These are phyloP conservation scores for Meteorus cinctellus DNA, from an alignment of 2,888 invertebrate genomes.

Conservation along the genomic window DNA sequence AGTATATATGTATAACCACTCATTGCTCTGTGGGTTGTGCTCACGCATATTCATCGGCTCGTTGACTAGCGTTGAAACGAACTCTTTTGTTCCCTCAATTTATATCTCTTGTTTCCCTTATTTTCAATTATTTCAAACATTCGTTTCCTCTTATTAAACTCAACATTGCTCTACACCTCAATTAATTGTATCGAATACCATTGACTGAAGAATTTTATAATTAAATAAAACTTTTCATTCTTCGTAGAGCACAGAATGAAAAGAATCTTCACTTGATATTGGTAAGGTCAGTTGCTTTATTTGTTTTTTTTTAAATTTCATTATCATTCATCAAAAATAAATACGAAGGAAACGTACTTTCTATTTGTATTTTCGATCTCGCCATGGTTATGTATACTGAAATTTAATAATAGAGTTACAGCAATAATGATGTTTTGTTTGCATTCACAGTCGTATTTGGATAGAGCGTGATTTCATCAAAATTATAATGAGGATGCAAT, in stretches of 20 bases:
- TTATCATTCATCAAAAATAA: background rate
- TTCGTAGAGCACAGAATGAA: background rate
- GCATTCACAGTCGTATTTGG: too few relatives aligned
- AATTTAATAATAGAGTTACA: too few relatives aligned
- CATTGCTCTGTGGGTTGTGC: constrained; percentile 10
- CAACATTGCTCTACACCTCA: background rate
- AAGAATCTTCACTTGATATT: too few relatives aligned
- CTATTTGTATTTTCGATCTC: too few relatives aligned
- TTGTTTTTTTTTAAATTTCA: background rate
- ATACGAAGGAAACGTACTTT: too few relatives aligned
- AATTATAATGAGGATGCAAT: too few relatives aligned
- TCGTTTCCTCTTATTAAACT: background rate
- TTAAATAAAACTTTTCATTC: background rate
- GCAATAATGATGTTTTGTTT: too few relatives aligned
- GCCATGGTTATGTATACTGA: too few relatives aligned
- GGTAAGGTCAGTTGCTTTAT: too few relatives aligned
- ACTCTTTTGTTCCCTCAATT: constrained; percentile 12
- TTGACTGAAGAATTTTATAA: background rate
- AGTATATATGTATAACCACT: background rate
- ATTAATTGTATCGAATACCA: background rate
- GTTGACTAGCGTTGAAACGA: background rate
- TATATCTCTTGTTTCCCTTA: background rate
- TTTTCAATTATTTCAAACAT: background rate
- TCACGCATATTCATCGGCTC: constrained; percentile 17
- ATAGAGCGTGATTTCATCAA: too few relatives aligned